phyloP scores from a whole-genome alignment of 2,888 invertebrate species.

The Tuta absoluta region DNA sequence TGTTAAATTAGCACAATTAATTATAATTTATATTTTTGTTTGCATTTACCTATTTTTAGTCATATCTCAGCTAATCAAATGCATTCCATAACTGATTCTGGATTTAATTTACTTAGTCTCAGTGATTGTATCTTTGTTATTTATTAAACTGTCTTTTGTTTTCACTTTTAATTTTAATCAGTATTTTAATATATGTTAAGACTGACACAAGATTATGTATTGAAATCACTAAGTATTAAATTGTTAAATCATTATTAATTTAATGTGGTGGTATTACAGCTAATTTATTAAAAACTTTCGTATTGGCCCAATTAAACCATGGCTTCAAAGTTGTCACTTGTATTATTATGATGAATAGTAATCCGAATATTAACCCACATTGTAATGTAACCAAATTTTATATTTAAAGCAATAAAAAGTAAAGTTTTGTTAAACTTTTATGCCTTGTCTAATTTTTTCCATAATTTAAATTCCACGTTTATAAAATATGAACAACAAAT shows the following conservation, averaged over 20 bases:
- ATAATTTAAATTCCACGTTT: neutral
- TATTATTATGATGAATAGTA: conserved; percentile 51
- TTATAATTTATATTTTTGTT: conserved; percentile 24
- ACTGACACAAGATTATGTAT: conserved; percentile 75
- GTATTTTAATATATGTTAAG: conserved; percentile 76
- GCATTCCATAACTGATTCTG: conserved; percentile 66
- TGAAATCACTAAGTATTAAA: conserved; percentile 73
- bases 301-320: conserved; percentile 36
- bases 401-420: conserved; percentile 62
- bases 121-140: conserved; percentile 43
- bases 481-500: neutral
- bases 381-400: conserved; percentile 71
- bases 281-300: conserved; percentile 49
- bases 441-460: conserved; percentile 38
- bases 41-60: conserved; percentile 44
- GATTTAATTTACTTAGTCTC: conserved; percentile 53
- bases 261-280: conserved; percentile 67
- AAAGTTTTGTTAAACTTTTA: conserved; percentile 69
- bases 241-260: conserved; percentile 50
- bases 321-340: conserved; percentile 59
- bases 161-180: conserved; percentile 61
- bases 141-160: conserved; percentile 33
- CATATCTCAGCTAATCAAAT: conserved; percentile 40
- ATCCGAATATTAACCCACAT: conserved; percentile 64
- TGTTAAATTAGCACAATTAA: conserved; percentile 33